Evolutionary conservation across 2,797 vertebrate species (phyloP).

Genomic region (Melanotaenia pygmaea): DNA sequence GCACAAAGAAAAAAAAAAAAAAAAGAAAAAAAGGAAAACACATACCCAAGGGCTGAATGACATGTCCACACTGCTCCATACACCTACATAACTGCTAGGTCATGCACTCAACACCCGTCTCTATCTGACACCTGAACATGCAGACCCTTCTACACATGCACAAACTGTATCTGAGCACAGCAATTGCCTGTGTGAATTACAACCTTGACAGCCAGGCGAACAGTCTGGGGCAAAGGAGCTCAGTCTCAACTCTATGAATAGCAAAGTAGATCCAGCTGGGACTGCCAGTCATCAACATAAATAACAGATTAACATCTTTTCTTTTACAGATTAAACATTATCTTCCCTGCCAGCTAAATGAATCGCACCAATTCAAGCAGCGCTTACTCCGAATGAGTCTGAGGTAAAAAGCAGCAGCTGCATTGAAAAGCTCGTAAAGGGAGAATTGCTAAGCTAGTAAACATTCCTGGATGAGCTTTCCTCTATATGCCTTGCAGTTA

Average conservation of each 20-base stretch:
- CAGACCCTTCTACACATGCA: conserved; percentile 6
- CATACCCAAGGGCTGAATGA: conserved; percentile 10
- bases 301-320: conserved; percentile 73
- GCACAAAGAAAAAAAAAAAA: not conserved
- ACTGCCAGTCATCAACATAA: conserved; percentile 67
- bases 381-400: conserved; percentile 35
- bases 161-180: conserved; percentile 6
- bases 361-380: conserved; percentile 45
- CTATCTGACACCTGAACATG: not conserved
- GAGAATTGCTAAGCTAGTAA: conserved; percentile 46
- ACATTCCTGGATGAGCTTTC: conserved; percentile 34
- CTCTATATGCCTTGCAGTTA: conserved; percentile 42
- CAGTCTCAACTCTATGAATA: conserved; percentile 68
- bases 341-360: conserved; percentile 45
- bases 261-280: conserved; percentile 73
- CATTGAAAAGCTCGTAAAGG: conserved; percentile 48
- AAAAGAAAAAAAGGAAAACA: not conserved
- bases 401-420: conserved; percentile 14
- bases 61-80: conserved; percentile 12
- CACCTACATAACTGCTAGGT: conserved; percentile 26
- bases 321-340: conserved; percentile 74
- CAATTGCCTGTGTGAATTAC: conserved; percentile 56
- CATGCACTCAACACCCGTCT: conserved; percentile 11
- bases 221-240: conserved; percentile 32
- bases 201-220: conserved; percentile 45